These are phyloP conservation scores for Copsychus sechellarum DNA, from an alignment of 2,113 vertebrate genomes.

Conservation along the genomic window DNA sequence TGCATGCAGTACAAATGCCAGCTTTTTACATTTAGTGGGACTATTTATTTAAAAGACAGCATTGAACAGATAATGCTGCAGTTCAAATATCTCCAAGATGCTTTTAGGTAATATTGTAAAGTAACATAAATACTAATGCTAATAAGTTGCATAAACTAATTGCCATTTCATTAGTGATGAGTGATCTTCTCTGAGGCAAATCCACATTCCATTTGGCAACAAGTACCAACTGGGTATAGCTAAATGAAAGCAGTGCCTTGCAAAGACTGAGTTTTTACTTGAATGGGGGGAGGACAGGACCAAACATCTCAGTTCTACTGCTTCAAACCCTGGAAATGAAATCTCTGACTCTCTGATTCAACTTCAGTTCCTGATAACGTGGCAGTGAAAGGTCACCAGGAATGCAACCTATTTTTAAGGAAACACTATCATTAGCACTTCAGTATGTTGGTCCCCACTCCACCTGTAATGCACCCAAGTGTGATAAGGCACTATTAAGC, in stretches of 20 bases:
- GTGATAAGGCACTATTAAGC: background rate
- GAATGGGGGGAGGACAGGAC: background rate
- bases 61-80: conserved; percentile 62
- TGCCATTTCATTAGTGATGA: conserved; percentile 59
- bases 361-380: background rate
- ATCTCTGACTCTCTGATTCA: background rate
- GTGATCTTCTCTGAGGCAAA: conserved; percentile 64
- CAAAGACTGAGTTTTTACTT: conserved; percentile 21
- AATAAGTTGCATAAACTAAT: conserved; percentile 57
- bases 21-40: conserved; percentile 65
- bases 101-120: conserved; percentile 51
- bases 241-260: conserved; percentile 62
- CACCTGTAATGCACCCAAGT: background rate
- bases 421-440: background rate
- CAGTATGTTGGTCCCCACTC: background rate
- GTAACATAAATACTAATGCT: conserved; percentile 49
- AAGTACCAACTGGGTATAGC: conserved; percentile 46
- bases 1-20: conserved; percentile 71
- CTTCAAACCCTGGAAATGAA: conserved; percentile 8
- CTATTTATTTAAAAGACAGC: conserved; percentile 69
- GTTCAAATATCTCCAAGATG: conserved; percentile 46
- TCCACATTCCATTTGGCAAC: conserved; percentile 70
- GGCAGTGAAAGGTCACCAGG: background rate
- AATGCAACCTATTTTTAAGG: background rate
- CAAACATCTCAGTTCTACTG: background rate